Evolutionary conservation across 2,113 vertebrate species (phyloP), one percentile per base, ranked within the genome.

Genomic region (Anser cygnoides): DNA sequence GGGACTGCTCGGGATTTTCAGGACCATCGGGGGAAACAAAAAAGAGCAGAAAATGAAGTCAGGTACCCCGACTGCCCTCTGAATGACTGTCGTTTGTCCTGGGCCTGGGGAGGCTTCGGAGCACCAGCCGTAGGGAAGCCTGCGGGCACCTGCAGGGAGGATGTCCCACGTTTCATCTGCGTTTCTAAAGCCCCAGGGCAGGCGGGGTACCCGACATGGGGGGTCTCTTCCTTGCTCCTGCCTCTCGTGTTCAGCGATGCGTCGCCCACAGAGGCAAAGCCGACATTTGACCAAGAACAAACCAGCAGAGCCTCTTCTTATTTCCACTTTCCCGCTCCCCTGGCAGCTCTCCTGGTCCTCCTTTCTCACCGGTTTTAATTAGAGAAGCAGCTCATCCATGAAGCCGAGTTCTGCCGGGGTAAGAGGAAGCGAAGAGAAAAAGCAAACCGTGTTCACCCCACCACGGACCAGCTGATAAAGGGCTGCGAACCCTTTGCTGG

Each of bases 351-450:
- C 62, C 62, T 41, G 49, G n/a, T 68, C 35, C 87, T 92, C 74
- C 13, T 76, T 78, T 83, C 89, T 62, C 59, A 14, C 20, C 5
- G 0, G 35, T 59, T 85, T 91, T 91, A 95, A 82, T 85, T 76
- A 94, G 55, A 91, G 82, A 28, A 92, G 74, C 78, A 94, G 89
- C 74, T 95, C 87, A 95, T 67, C 87, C 80, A 79, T 52, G 87
- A 89, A 95, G 84, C 84, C 43, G 37, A 73, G 46, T 46, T 54
- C n/a, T 25, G 71, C 22, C 11, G 26, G 80, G 71, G 49, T 63
- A 70, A 79, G 57, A 52, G 77, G 23, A 87, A 68, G 58, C 15
- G 16, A 44, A 7, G 31, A 46, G 59, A 65, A 71, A 67, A 58
- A 43, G 26, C 59, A 68, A 37, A 21, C 6, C 13, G 33, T 3